Evolutionary conservation across 2,888 invertebrate genomes (phyloP).

Genomic region (Dendrolimus houi): DNA sequence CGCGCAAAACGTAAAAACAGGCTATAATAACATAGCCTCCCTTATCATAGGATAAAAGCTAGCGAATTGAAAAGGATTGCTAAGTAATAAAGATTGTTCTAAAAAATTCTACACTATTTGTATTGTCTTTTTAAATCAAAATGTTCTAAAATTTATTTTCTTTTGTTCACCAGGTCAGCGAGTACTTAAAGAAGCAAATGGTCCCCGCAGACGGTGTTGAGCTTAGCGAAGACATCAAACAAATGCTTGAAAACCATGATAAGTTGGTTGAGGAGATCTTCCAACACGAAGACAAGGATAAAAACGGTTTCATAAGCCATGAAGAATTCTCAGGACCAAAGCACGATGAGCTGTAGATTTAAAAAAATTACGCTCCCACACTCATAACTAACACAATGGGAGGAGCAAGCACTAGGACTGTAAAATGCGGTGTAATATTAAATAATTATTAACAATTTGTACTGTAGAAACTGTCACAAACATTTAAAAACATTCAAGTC

Average conservation of each 20-base stretch:
- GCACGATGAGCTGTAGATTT: slow-evolving; percentile 93
- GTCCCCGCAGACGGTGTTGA: slow-evolving; percentile 85
- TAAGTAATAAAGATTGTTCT: too few relatives aligned
- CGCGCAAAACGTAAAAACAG: too few relatives aligned
- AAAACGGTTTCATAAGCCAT: slow-evolving; percentile 96
- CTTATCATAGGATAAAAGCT: too few relatives aligned
- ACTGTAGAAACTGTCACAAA: too few relatives aligned
- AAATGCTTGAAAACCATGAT: slow-evolving; percentile 91
- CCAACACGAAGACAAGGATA: slow-evolving; percentile 97
- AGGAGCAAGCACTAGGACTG: neutral
- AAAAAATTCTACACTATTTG: too few relatives aligned
- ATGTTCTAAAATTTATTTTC: neutral
- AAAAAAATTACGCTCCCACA: neutral
- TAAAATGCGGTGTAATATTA: neutral
- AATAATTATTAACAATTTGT: too few relatives aligned
- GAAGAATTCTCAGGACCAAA: slow-evolving; percentile 98
- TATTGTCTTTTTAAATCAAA: too few relatives aligned
- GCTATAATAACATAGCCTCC: too few relatives aligned
- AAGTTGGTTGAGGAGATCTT: slow-evolving; percentile 97
- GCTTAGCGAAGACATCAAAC: slow-evolving; percentile 85
- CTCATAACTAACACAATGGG: slow-evolving; percentile 1
- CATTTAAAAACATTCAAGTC: too few relatives aligned
- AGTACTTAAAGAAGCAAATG: slow-evolving; percentile 95
- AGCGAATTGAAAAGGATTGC: too few relatives aligned
- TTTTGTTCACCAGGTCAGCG: slow-evolving; percentile 83